These are phyloP conservation scores for Drosophila nebulosa DNA, from an alignment of 1,140 invertebrate genomes.

Conservation along the genomic window DNA sequence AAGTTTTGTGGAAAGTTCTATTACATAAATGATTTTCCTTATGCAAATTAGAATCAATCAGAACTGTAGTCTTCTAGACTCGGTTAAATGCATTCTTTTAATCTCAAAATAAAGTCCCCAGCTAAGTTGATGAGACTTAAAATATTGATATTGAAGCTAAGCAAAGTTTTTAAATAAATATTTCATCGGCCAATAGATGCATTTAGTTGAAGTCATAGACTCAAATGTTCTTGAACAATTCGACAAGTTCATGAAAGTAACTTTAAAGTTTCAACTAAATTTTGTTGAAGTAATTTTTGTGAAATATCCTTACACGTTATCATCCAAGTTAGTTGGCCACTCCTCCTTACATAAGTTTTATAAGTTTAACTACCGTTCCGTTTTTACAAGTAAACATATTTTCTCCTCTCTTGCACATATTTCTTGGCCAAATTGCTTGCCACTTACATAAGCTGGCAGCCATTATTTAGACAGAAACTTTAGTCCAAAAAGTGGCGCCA, in stretches of 20 bases:
- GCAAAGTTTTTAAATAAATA: no score
- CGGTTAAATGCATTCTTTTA: no score
- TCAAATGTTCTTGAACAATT: not conserved
- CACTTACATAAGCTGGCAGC: conserved; percentile 34
- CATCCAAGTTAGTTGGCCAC: not conserved
- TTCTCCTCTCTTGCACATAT: conserved; percentile 2
- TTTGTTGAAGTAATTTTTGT: not conserved
- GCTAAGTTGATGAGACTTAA: no score
- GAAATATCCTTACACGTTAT: not conserved
- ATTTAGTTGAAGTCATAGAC: no score
- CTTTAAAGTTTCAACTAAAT: not conserved
- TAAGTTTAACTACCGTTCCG: not conserved
- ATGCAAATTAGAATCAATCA: no score
- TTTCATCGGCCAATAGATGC: no score
- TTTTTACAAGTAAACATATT: not conserved
- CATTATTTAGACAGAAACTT: conserved; percentile 33
- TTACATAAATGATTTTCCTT: no score
- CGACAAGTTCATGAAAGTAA: not conserved
- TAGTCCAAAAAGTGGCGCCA: conserved; percentile 46
- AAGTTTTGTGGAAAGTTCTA: no score
- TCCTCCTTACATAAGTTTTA: not conserved
- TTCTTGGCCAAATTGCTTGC: conserved; percentile 10
- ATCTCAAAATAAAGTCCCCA: no score
- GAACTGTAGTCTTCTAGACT: no score
- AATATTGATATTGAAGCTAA: no score